A percentile compares a stretch with the other conserved stretches of the same genome.
Evolutionary conservation across 1,140 invertebrate genomes (phyloP).

Genomic region (Oryctes rhinoceros): DNA sequence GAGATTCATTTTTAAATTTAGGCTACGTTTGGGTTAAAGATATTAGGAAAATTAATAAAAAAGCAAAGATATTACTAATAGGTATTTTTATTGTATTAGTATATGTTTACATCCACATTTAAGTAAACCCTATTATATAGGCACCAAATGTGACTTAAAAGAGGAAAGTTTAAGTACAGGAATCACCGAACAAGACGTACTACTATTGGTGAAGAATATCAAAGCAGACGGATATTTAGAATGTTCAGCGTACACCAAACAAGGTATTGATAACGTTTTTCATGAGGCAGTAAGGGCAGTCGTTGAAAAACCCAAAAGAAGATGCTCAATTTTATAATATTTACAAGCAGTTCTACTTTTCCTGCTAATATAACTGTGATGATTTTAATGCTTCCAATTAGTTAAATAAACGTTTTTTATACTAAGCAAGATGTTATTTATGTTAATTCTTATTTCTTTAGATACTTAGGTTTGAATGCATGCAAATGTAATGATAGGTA

Average conservation of each 20-base stretch:
- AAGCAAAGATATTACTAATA: constrained; percentile 31
- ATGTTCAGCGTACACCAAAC: constrained; percentile 26
- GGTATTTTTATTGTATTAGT: neutral
- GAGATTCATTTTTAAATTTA: constrained; percentile 36
- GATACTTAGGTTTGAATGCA: no score
- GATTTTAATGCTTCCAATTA: neutral
- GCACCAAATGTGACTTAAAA: constrained; percentile 40
- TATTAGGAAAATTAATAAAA: constrained; percentile 33
- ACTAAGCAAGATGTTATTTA: no score
- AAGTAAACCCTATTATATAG: constrained; percentile 2
- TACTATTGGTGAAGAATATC: neutral
- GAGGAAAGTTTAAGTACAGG: neutral
- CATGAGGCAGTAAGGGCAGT: constrained; percentile 31
- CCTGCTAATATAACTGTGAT: neutral
- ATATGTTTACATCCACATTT: neutral
- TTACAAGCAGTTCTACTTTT: neutral
- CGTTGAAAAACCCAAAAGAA: neutral
- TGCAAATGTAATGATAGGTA: no score
- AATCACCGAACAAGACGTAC: constrained; percentile 11
- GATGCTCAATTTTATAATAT: constrained; percentile 28
- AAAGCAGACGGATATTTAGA: constrained; percentile 37
- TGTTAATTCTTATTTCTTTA: no score
- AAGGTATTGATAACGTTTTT: constrained; percentile 38
- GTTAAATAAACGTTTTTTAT: no score
- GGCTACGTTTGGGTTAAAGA: constrained; percentile 38